Percentiles rank a stretch among this genome's conserved stretches.
Conservation (phyloP, 2,888 invertebrate species). For the Ophion ellenae region DNA sequence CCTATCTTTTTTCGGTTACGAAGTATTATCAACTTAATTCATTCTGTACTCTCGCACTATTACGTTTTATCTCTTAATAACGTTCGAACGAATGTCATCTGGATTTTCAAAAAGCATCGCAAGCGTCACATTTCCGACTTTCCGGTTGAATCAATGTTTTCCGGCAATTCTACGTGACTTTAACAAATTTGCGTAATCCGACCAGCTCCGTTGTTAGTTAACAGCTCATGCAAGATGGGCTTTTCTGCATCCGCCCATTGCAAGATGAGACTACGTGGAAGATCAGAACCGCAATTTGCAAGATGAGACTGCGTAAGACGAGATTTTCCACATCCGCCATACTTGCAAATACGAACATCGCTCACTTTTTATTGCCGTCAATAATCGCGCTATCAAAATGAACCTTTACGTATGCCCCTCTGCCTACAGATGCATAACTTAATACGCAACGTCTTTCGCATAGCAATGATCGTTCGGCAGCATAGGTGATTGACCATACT, state of each 20-base stretch:
- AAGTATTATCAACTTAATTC: not conserved
- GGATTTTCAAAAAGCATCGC: not conserved
- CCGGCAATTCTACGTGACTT: not conserved
- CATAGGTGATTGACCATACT: not conserved
- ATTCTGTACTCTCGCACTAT: not conserved
- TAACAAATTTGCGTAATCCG: not conserved
- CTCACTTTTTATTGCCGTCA: not conserved
- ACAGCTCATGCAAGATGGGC: not conserved
- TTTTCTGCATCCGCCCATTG: not conserved
- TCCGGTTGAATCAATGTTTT: not conserved
- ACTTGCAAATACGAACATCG: not conserved
- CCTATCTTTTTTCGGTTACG: conserved; percentile 2
- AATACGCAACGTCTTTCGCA: not conserved
- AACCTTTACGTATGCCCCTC: not conserved
- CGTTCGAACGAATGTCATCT: not conserved
- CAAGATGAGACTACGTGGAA: not conserved
- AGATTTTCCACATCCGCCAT: not conserved
- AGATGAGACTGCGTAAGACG: not conserved
- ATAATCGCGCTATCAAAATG: not conserved
- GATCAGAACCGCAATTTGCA: not conserved
- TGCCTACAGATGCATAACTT: not conserved
- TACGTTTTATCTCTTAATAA: not conserved
- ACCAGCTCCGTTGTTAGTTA: not conserved
- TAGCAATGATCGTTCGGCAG: not conserved
- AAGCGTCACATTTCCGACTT: not conserved